Evolutionary conservation across 1,140 invertebrate genomes (phyloP).

Genomic region (Sitobion miscanthi): DNA sequence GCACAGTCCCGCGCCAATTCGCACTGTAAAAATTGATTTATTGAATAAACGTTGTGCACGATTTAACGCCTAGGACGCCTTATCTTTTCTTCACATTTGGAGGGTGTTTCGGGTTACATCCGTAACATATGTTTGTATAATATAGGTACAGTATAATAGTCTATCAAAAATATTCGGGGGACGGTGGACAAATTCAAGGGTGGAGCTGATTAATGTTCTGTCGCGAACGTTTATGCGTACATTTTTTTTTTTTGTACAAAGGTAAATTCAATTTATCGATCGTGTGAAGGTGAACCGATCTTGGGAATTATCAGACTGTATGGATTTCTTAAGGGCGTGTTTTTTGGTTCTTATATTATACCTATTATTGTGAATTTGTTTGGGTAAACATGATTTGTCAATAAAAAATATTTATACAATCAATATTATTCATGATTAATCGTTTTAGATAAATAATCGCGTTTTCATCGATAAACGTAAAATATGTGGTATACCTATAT

Average conservation of each 20-base stretch:
- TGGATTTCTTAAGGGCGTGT: neutral
- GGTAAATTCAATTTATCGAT: neutral
- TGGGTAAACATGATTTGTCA: neutral
- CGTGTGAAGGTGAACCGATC: neutral
- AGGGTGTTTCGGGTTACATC: neutral
- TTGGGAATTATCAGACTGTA: neutral
- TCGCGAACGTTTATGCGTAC: neutral
- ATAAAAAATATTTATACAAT: neutral
- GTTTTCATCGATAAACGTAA: neutral
- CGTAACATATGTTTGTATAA: constrained; percentile 32
- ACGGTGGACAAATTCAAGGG: neutral
- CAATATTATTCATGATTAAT: neutral
- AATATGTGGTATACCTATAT: neutral
- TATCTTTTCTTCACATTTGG: constrained; percentile 39
- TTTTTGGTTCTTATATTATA: neutral
- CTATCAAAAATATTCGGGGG: neutral
- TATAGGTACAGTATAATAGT: constrained; percentile 13
- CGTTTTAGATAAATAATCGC: neutral
- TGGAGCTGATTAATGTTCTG: constrained; percentile 1
- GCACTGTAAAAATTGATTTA: constrained; percentile 63
- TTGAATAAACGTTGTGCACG: constrained; percentile 61
- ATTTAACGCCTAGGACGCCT: constrained; percentile 62
- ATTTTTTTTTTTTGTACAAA: neutral
- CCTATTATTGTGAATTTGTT: neutral
- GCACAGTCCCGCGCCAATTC: constrained; percentile 61